These are phyloP conservation scores for Scolopax bukidnonensis DNA, from an alignment of 2,797 vertebrate species.

Conservation along the genomic window DNA sequence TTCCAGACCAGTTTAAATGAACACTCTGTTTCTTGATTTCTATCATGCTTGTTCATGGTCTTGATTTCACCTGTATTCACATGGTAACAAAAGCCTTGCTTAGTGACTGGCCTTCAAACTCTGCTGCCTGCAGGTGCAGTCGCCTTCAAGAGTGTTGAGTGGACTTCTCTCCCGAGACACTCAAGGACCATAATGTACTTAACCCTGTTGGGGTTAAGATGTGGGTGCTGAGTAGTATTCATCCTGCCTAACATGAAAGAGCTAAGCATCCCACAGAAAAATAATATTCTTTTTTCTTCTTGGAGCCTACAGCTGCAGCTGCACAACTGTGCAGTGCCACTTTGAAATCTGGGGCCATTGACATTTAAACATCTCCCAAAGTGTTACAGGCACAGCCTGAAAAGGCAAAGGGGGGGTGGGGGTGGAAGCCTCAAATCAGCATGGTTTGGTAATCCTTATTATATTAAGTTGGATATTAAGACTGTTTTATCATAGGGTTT, in stretches of 20 bases:
- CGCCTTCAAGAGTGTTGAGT: background rate
- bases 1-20: background rate
- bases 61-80: background rate
- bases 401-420: background rate
- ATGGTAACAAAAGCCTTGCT: background rate
- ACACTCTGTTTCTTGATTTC: background rate
- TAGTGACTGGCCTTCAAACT: background rate
- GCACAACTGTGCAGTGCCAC: background rate
- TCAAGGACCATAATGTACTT: background rate
- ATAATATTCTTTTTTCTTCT: background rate
- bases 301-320: background rate
- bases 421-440: background rate
- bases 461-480: constrained; percentile 63
- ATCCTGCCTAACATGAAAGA: background rate
- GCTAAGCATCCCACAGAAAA: background rate
- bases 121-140: background rate
- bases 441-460: constrained; percentile 52
- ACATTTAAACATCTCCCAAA: constrained; percentile 38
- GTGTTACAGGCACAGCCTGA: constrained; percentile 13
- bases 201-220: background rate
- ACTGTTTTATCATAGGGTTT: background rate
- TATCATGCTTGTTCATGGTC: accelerated
- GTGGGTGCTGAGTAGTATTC: background rate
- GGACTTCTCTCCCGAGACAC: background rate
- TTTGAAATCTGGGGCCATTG: background rate